These are phyloP conservation scores for Aricia artaxerxes DNA, from an alignment of 2,888 invertebrate genomes.

Conservation along the genomic window DNA sequence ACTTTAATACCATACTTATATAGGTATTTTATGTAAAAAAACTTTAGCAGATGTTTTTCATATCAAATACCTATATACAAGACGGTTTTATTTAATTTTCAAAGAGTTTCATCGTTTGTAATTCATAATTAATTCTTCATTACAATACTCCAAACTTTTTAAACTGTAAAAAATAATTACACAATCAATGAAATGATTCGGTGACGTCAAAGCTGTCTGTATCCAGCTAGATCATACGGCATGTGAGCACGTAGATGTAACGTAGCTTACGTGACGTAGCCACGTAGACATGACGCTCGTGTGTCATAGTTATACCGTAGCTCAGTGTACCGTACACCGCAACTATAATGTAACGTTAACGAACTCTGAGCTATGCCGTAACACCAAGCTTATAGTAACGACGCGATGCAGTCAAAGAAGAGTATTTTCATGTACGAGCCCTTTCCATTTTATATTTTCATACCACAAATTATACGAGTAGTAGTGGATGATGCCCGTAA, in stretches of 20 bases:
- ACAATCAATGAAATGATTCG: background rate
- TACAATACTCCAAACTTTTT: background rate
- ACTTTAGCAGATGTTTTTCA: too few species aligned
- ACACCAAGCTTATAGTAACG: background rate
- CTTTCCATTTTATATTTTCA: background rate
- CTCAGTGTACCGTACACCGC: background rate
- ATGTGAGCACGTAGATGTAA: background rate
- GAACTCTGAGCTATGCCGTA: background rate
- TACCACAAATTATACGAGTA: background rate
- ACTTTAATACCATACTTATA: too few species aligned
- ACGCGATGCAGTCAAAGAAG: background rate
- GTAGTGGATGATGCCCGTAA: too few species aligned
- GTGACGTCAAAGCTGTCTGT: background rate
- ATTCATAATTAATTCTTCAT: background rate
- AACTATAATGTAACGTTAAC: conserved; percentile 14
- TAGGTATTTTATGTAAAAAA: too few species aligned
- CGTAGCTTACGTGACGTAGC: background rate
- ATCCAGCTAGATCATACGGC: background rate
- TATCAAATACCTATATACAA: too few species aligned
- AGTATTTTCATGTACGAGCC: background rate
- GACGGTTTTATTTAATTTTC: too few species aligned
- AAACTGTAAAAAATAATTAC: background rate
- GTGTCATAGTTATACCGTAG: background rate
- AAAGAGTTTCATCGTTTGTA: too few species aligned
- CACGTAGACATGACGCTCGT: conserved; percentile 10